These are phyloP conservation scores for Anguilla marmorata DNA, from an alignment of 2,797 vertebrate species.

Conservation along the genomic window DNA sequence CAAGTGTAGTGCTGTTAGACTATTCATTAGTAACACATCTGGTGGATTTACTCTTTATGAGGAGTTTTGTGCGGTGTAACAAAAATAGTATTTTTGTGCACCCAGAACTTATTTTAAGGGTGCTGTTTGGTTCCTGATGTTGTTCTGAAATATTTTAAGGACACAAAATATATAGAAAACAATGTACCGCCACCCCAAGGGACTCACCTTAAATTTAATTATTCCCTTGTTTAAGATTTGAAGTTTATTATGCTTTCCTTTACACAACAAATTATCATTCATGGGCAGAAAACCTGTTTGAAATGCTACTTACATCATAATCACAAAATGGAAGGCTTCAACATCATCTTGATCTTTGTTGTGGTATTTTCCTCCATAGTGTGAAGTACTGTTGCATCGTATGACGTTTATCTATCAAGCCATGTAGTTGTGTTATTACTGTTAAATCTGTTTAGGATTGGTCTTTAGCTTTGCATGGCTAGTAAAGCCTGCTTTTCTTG, in stretches of 20 bases:
- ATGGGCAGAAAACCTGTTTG: background rate
- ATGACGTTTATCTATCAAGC: background rate
- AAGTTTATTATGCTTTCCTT: background rate
- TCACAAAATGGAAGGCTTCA: background rate
- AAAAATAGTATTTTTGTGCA: background rate
- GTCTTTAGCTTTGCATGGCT: background rate
- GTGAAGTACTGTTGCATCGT: background rate
- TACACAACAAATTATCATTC: background rate
- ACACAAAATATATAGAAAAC: background rate
- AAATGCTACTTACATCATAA: background rate
- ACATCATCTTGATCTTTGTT: background rate
- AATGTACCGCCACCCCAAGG: background rate
- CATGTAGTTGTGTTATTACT: background rate
- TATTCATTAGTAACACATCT: background rate
- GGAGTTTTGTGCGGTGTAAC: background rate
- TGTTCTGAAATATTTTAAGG: background rate
- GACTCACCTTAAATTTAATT: background rate
- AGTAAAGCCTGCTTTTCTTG: background rate
- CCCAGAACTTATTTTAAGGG: background rate
- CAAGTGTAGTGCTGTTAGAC: background rate
- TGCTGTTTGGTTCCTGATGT: background rate
- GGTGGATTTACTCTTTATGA: background rate
- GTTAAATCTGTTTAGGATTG: background rate
- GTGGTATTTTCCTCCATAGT: background rate
- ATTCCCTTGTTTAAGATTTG: background rate